phyloP scores from a whole-genome alignment of 2,888 invertebrate genomes.

The Metellina segmentata region DNA sequence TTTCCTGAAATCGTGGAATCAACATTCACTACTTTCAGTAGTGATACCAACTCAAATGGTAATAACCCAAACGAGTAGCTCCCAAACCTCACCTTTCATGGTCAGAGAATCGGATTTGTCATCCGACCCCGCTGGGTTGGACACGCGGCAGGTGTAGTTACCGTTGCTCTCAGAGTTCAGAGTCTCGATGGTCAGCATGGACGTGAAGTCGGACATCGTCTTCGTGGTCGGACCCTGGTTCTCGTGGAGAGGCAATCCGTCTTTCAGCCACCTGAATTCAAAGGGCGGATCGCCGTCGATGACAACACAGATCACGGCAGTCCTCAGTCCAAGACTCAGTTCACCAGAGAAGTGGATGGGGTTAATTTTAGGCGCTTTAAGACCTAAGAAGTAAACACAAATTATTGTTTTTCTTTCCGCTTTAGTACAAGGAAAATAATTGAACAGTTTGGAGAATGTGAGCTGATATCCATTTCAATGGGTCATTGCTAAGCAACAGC shows the following conservation, averaged over 20 bases:
- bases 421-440: too few species aligned
- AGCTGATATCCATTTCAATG: too few species aligned
- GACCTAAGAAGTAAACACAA: neutral
- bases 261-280: slow-evolving; percentile 68
- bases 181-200: slow-evolving; percentile 28
- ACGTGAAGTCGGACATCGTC: slow-evolving; percentile 34
- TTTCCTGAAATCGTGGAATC: too few species aligned
- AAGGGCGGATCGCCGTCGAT: slow-evolving; percentile 62
- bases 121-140: slow-evolving; percentile 49
- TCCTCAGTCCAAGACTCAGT: slow-evolving; percentile 27
- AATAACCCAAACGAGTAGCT: too few species aligned
- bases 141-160: slow-evolving; percentile 61
- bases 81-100: slow-evolving; percentile 50
- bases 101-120: slow-evolving; percentile 16
- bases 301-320: slow-evolving; percentile 50
- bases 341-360: slow-evolving; percentile 46
- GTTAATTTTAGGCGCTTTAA: neutral
- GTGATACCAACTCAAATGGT: too few species aligned
- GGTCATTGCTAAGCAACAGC: too few species aligned
- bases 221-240: neutral
- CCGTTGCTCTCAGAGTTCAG: slow-evolving; percentile 38
- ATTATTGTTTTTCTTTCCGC: too few species aligned
- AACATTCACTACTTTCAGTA: too few species aligned
- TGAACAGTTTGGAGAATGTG: too few species aligned
- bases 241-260: neutral